Evolutionary conservation across 2,113 vertebrate species (phyloP), one percentile per base, ranked within the genome.

Genomic region (Lycaon pictus): DNA sequence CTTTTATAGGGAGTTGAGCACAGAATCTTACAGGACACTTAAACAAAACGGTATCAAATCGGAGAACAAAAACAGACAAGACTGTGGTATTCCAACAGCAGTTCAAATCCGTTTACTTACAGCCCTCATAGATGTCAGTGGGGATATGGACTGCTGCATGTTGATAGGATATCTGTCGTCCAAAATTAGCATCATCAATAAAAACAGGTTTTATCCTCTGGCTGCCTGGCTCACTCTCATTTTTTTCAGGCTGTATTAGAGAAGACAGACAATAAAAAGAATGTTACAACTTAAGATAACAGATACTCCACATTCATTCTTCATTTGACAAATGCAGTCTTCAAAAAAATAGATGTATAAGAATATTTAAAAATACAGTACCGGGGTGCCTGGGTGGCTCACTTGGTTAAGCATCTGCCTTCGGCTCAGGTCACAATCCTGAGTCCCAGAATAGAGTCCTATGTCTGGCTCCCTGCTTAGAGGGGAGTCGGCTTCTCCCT

Each of bases 101-200:
- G 2, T 87, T 96, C 25, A 96, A 0, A 25, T 85, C 43, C 19
- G 89, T 86, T 53, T 98, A 99, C 99, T 99, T 99, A 99, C 99
- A 99, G 97, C 99, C 99, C 95, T 99, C 99, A 55, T 99, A 99
- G 98, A 99, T 99, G 98, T 99, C 99, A 4, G 99, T 99, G 76
- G 99, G 99, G 98, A 99, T 99, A 97, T 99, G 99, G 77, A 99
- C 99, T 27, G 99, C 99, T 79, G 99, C 99, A 88, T 99, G 99
- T 86, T 99, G 99, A 98, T 99, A 99, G 88, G 99, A 99, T 0
- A 99, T 99, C 87, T 99, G 98, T 32, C 99, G 98, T 95, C 99
- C 99, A 98, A 99, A 99, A 60, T 99, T 98, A 11, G 98, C 98
- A 97, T 99, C 99, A 0, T 99, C 99, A 92, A 99, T 99, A 98